Conservation (phyloP, 2,797 vertebrate genomes). For the Tadarida brasiliensis region DNA sequence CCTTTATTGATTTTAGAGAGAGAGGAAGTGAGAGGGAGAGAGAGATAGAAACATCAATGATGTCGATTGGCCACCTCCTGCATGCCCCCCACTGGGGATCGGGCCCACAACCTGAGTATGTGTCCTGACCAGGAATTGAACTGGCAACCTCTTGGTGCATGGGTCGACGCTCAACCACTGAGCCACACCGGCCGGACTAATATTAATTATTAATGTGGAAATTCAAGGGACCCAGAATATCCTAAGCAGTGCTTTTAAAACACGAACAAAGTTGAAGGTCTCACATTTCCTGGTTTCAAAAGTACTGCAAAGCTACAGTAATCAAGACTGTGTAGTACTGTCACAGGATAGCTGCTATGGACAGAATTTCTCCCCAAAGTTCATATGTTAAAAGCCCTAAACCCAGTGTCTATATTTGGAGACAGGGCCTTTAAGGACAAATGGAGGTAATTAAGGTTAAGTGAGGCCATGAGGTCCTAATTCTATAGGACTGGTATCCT, state of each 20-base stretch:
- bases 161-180: too few species aligned
- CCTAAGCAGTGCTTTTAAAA: background rate
- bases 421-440: background rate
- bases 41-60: too few species aligned
- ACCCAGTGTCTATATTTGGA: background rate
- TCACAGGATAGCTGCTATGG: background rate
- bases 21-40: too few species aligned
- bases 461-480: background rate
- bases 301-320: background rate
- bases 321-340: background rate
- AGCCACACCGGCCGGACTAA: too few species aligned
- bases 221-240: background rate
- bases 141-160: too few species aligned
- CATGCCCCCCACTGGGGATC: too few species aligned
- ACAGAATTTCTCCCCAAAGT: background rate
- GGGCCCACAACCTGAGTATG: too few species aligned
- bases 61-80: too few species aligned
- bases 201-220: background rate
- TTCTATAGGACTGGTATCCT: background rate
- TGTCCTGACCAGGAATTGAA: too few species aligned
- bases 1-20: too few species aligned
- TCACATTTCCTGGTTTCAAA: constrained; percentile 15
- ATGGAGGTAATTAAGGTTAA: background rate
- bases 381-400: background rate
- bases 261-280: background rate